Conservation (phyloP, 2,797 vertebrate species). For the Heterohyrax brucei region DNA sequence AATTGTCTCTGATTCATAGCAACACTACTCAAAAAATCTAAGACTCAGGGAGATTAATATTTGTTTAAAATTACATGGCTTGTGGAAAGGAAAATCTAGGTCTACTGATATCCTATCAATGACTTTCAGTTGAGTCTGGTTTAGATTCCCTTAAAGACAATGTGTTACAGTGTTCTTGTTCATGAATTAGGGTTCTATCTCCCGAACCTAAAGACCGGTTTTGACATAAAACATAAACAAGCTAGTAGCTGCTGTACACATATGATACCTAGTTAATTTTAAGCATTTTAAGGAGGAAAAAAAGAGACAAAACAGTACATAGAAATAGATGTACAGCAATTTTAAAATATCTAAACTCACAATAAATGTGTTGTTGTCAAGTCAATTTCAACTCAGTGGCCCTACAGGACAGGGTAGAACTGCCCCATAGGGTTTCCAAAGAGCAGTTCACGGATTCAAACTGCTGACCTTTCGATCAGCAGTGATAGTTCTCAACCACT, state of each 20-base stretch:
- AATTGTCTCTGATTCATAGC: too few species aligned
- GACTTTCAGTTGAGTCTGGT: not conserved
- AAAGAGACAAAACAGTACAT: not conserved
- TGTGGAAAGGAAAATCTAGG: conserved; percentile 13
- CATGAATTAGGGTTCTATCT: not conserved
- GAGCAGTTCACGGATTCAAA: too few species aligned
- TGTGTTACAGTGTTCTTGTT: not conserved
- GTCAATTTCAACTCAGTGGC: too few species aligned
- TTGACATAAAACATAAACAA: conserved; percentile 31
- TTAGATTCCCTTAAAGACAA: conserved; percentile 34
- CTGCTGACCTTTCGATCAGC: too few species aligned
- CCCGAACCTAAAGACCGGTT: not conserved
- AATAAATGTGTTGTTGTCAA: too few species aligned
- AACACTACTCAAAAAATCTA: not conserved
- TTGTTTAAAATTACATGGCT: conserved; percentile 37
- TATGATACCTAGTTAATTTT: not conserved
- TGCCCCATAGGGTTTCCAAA: too few species aligned
- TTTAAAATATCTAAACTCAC: not conserved
- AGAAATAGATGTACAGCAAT: not conserved
- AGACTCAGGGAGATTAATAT: conserved; percentile 1
- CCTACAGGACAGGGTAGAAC: too few species aligned
- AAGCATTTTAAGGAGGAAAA: conserved; percentile 34
- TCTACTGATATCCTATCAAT: not conserved
- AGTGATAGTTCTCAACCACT: too few species aligned
- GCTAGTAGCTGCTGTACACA: not conserved